Conservation (phyloP, 2,888 invertebrate genomes). For the Sinodicranocentrus sp. region DNA sequence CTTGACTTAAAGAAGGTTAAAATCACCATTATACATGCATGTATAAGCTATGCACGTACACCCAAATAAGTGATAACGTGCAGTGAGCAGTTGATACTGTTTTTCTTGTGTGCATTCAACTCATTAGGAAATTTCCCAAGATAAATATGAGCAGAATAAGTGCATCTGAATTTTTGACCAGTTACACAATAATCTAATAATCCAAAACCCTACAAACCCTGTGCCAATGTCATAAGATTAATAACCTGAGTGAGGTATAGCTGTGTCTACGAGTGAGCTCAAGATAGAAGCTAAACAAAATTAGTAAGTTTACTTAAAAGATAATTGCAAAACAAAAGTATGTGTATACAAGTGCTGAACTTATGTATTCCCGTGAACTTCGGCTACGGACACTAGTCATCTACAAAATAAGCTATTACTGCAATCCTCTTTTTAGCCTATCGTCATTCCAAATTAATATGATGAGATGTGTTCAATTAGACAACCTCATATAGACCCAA, state of each 20-base stretch:
- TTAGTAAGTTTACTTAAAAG: background rate
- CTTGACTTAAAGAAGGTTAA: background rate
- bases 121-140: background rate
- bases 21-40: no score
- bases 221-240: slow-evolving; percentile 59
- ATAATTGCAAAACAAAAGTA: slow-evolving; percentile 1
- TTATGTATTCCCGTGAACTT: slow-evolving; percentile 47
- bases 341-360: slow-evolving; percentile 1
- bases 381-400: background rate
- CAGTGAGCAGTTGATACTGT: no score
- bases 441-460: background rate
- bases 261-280: background rate
- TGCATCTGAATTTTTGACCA: slow-evolving; percentile 24
- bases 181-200: slow-evolving; percentile 56
- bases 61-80: no score
- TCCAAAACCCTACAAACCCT: slow-evolving; percentile 54
- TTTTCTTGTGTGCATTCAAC: background rate
- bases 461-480: no score
- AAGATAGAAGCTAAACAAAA: background rate
- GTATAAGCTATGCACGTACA: no score
- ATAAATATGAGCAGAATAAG: no score
- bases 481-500: no score
- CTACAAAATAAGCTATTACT: slow-evolving; percentile 1
- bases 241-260: slow-evolving; percentile 52
- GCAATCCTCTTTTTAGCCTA: slow-evolving; percentile 2